Evolutionary conservation across 2,888 invertebrate species (phyloP).

Genomic region (Eupeodes latifasciatus): DNA sequence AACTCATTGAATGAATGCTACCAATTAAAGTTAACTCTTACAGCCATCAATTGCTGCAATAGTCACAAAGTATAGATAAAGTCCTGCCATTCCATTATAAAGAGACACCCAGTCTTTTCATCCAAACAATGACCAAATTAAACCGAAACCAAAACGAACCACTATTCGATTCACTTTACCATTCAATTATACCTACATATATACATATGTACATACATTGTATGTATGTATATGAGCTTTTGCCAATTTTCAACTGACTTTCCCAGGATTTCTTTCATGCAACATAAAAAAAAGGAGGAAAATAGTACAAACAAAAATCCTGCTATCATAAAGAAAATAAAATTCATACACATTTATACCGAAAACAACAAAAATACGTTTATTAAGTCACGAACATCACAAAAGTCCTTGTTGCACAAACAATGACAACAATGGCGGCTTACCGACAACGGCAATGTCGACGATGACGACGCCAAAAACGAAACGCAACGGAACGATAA

Average conservation of each 20-base stretch:
- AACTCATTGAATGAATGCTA: conserved; percentile 3
- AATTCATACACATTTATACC: neutral
- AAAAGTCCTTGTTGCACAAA: conserved; percentile 39
- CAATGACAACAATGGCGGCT: conserved; percentile 18
- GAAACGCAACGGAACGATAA: neutral
- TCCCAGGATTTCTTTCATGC: neutral
- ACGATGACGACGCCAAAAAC: neutral
- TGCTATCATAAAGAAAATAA: neutral
- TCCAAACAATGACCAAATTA: conserved; percentile 5
- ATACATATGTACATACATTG: neutral
- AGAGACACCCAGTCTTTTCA: neutral
- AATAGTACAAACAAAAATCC: neutral
- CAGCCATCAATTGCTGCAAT: neutral
- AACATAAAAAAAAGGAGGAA: neutral
- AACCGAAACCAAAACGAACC: conserved; percentile 4
- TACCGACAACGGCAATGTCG: neutral
- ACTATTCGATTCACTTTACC: conserved; percentile 11
- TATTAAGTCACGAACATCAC: conserved; percentile 21
- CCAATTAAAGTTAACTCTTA: conserved; percentile 28
- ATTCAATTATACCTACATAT: conserved; percentile 22
- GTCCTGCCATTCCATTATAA: neutral
- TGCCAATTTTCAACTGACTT: conserved; percentile 24
- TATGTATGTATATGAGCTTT: neutral
- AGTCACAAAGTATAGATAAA: neutral
- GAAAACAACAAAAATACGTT: conserved; percentile 18